A percentile compares a stretch with the other conserved stretches of the same genome.
Conservation (phyloP, 2,113 vertebrate genomes). For the Martes martes region DNA sequence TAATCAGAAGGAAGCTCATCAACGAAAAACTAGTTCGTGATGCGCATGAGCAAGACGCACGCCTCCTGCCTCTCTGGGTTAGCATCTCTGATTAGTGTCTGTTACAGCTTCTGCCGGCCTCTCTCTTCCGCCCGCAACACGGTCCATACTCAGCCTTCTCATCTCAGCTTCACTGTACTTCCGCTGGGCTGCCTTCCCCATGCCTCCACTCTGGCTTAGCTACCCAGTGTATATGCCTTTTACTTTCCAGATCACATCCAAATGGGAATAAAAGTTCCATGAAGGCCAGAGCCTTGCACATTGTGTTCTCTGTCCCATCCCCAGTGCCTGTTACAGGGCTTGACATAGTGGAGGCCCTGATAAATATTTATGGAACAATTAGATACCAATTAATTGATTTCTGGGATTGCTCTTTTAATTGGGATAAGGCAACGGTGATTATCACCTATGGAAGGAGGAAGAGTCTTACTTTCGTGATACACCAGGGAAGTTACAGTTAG, state of each 20-base stretch:
- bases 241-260: neutral
- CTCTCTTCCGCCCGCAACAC: neutral
- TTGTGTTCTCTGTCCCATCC: neutral
- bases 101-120: rapidly evolving
- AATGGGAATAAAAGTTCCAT: neutral
- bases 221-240: neutral
- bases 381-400: constrained; percentile 23
- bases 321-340: neutral
- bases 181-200: neutral
- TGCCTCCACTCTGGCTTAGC: neutral
- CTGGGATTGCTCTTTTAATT: neutral
- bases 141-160: neutral
- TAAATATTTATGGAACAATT: constrained; percentile 9
- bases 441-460: neutral
- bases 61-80: neutral
- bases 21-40: neutral
- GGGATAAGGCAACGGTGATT: neutral
- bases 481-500: neutral
- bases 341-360: neutral
- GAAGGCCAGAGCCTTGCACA: neutral
- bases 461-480: neutral
- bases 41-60: rapidly evolving
- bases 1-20: neutral
- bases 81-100: neutral
- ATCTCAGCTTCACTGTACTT: neutral